Evolutionary conservation across 2,113 vertebrate species (phyloP).

Genomic region (Pluvialis apricaria): DNA sequence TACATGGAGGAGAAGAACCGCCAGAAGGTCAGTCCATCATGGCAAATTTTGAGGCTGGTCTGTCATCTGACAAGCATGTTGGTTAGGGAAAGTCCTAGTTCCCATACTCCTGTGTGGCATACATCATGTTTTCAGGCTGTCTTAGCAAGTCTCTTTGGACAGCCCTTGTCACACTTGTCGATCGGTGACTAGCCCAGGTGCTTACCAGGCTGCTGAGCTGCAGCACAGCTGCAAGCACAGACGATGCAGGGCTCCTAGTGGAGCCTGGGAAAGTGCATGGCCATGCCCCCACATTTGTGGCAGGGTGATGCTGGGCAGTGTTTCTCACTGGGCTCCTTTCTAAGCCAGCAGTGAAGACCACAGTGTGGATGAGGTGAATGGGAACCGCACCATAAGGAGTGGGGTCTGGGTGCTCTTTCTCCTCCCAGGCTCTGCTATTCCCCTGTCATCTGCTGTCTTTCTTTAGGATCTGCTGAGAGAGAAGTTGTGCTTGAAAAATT

Average conservation of each 20-base stretch:
- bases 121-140: neutral
- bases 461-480: conserved; percentile 74
- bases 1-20: conserved; percentile 75
- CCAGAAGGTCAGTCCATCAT: conserved; percentile 67
- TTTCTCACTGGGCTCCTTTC: neutral
- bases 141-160: neutral
- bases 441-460: neutral
- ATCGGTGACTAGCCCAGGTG: neutral
- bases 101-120: neutral
- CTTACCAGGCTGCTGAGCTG: neutral
- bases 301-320: neutral
- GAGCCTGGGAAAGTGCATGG: neutral
- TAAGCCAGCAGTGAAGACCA: neutral
- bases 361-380: neutral
- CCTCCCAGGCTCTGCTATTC: neutral
- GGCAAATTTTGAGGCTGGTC: neutral
- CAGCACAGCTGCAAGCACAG: neutral
- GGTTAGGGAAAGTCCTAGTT: neutral
- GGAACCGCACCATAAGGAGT: neutral
- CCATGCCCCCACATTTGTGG: neutral
- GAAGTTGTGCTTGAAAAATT: conserved; percentile 74
- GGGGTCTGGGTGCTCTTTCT: neutral
- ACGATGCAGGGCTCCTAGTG: too few species aligned
- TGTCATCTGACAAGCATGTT: neutral
- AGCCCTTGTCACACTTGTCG: neutral